Conservation (phyloP, 2,797 vertebrate species). For the Schizothorax lantsangensis region DNA sequence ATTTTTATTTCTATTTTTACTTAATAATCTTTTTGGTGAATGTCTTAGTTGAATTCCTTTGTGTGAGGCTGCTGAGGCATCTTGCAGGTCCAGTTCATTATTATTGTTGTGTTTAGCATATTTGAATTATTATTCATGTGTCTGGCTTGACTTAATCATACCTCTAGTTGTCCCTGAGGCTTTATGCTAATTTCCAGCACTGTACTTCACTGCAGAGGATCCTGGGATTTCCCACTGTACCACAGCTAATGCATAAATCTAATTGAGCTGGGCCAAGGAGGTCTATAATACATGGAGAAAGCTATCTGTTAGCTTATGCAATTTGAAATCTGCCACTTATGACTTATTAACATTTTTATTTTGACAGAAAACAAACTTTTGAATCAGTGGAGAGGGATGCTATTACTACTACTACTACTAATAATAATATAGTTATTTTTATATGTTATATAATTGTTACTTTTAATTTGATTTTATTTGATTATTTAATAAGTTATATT, state of each 20-base stretch:
- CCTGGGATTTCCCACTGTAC: constrained; percentile 24
- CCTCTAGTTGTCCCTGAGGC: constrained; percentile 20
- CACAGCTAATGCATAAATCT: constrained; percentile 34
- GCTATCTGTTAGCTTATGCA: not conserved
- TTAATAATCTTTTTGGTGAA: not conserved
- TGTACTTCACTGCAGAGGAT: constrained; percentile 43
- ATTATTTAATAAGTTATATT: not conserved
- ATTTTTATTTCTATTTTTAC: not conserved
- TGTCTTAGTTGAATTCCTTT: not conserved
- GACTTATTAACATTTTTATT: not conserved
- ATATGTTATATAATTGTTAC: not conserved
- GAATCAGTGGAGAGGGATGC: not conserved
- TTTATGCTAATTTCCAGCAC: constrained; percentile 31
- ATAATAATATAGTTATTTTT: not conserved
- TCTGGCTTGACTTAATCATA: constrained; percentile 33
- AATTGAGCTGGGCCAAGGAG: constrained; percentile 27
- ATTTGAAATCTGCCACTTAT: not conserved
- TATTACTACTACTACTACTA: not conserved
- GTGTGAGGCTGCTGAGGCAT: not conserved
- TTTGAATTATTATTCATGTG: constrained; percentile 34
- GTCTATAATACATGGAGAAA: constrained; percentile 1
- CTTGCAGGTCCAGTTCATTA: not conserved
- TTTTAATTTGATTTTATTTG: too few relatives aligned
- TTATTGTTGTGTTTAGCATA: constrained; percentile 22
- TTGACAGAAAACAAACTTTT: not conserved